Percentiles rank a stretch among this genome's conserved stretches.
phyloP scores from a whole-genome alignment of 2,113 vertebrate species.

The Mus pahari region DNA sequence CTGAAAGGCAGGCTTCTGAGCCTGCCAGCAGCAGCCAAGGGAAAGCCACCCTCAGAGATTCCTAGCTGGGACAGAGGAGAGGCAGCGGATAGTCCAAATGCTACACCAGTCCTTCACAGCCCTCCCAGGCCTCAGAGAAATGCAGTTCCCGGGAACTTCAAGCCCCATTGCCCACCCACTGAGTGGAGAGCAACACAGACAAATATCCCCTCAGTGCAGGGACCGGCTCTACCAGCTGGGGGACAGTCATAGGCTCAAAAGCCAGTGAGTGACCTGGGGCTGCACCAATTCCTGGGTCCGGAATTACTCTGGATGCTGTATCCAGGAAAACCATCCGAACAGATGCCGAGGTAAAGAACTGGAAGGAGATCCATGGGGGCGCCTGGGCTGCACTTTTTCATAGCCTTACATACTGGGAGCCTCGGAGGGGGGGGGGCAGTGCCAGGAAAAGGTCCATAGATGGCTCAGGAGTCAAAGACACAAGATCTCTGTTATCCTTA shows the following conservation, averaged over 20 bases:
- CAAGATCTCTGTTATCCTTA: neutral
- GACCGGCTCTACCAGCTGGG: neutral
- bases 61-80: neutral
- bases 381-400: neutral
- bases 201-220: neutral
- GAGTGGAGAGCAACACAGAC: neutral
- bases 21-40: neutral
- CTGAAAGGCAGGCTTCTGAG: neutral
- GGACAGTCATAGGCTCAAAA: neutral
- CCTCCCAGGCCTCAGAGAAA: constrained; percentile 17
- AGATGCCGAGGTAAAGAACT: neutral
- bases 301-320: neutral
- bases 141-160: neutral
- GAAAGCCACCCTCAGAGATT: neutral
- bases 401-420: neutral
- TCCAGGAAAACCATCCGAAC: neutral
- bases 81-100: neutral
- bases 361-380: fast-evolving
- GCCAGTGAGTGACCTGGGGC: neutral
- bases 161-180: neutral
- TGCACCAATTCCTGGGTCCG: neutral
- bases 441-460: neutral
- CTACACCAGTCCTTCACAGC: neutral
- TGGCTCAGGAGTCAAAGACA: neutral
- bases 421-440: no score